Evolutionary conservation across 2,888 invertebrate species (phyloP).

Genomic region (Drosophila paranaensis): DNA sequence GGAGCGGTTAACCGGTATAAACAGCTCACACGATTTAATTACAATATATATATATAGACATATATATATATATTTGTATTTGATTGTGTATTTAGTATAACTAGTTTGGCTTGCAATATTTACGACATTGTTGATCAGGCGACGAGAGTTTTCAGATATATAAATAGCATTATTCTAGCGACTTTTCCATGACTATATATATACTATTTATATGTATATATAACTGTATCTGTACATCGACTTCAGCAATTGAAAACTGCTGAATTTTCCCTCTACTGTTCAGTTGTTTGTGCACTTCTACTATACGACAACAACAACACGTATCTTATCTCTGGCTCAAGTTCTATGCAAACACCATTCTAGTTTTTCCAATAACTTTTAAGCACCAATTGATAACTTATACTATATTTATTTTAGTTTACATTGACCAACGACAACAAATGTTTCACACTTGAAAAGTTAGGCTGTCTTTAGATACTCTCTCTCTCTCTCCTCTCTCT

Average conservation of each 20-base stretch:
- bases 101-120: slow-evolving; percentile 11
- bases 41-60: slow-evolving; percentile 2
- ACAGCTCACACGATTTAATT: slow-evolving; percentile 37
- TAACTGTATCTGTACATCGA: background rate
- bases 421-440: slow-evolving; percentile 25
- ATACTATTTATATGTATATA: background rate
- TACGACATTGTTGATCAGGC: slow-evolving; percentile 12
- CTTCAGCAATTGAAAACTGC: background rate
- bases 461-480: background rate
- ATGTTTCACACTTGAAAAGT: background rate
- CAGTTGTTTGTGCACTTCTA: slow-evolving; percentile 11
- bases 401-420: slow-evolving; percentile 7
- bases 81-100: background rate
- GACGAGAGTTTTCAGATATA: slow-evolving; percentile 5
- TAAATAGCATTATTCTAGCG: background rate
- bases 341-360: slow-evolving; percentile 35
- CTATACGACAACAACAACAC: background rate
- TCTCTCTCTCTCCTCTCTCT: too few species aligned
- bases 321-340: slow-evolving; percentile 45
- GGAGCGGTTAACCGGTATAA: slow-evolving; percentile 54
- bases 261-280: background rate
- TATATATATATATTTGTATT: background rate
- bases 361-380: slow-evolving; percentile 21
- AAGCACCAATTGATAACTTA: slow-evolving; percentile 30
- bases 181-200: background rate